These are phyloP conservation scores for Periophthalmodon schlosseri DNA, from an alignment of 2,113 vertebrate genomes.

Conservation along the genomic window DNA sequence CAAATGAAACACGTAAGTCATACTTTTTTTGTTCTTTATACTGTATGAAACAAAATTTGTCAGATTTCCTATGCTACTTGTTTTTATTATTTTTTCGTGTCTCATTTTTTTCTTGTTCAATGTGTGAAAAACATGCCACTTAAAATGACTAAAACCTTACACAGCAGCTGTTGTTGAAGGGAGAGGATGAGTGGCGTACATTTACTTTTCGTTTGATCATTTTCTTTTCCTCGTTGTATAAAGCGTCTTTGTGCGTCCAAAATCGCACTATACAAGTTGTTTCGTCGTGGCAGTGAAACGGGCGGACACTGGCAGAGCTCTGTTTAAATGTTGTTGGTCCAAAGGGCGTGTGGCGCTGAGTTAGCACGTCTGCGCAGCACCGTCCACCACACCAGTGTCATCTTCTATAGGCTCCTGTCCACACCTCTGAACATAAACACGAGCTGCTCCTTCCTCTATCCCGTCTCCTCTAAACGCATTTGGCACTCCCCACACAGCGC, in stretches of 20 bases:
- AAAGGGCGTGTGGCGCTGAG: conserved; percentile 42
- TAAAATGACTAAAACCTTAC: too few relatives aligned
- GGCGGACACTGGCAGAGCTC: conserved; percentile 17
- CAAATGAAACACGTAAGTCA: too few relatives aligned
- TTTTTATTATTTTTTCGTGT: too few relatives aligned
- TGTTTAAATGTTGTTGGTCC: conserved; percentile 45
- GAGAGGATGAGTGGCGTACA: too few relatives aligned
- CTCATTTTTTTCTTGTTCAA: too few relatives aligned
- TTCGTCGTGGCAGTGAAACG: conserved; percentile 27
- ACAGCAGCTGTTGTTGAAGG: too few relatives aligned
- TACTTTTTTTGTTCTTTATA: too few relatives aligned
- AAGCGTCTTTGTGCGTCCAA: not conserved
- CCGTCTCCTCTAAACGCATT: not conserved
- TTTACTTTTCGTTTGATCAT: too few relatives aligned
- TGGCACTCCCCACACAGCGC: not conserved
- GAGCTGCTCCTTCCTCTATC: not conserved
- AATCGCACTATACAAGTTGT: not conserved
- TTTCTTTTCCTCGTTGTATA: too few relatives aligned
- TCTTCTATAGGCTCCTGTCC: conserved; percentile 45
- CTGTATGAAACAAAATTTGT: too few relatives aligned
- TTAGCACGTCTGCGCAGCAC: conserved; percentile 46
- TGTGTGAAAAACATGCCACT: too few relatives aligned
- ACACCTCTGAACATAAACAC: conserved; percentile 41
- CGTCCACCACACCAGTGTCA: conserved; percentile 38
- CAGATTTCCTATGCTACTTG: too few relatives aligned